Evolutionary conservation across 2,888 invertebrate species (phyloP), one percentile per base, ranked within the genome.

Genomic region (Tenodera sinensis): DNA sequence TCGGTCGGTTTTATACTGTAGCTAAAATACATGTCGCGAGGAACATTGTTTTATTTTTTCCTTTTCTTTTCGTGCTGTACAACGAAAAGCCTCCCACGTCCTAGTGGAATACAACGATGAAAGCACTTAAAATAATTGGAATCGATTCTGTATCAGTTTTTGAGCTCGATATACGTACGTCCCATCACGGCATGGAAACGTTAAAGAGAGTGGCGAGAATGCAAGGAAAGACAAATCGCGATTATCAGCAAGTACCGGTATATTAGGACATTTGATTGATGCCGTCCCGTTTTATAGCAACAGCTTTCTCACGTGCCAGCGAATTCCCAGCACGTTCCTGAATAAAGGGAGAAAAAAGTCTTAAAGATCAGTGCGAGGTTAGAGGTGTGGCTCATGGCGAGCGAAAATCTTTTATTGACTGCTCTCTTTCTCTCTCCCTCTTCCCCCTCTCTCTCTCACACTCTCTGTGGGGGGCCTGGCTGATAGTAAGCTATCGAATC

Each of bases 41-140:
- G 54, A 71, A 71, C 54, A 25, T 71, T 71, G 54, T 71, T 71
- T 71, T 71, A 20, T 71, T 71, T 71, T 71, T 71, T 71, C 25
- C 6, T 20, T 20, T 71, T 71, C 25, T 15, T 71, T 71, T 71
- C 20, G 15, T 71, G 54, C 54, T 71, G 54, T 71, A 71, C 54
- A 71, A 20, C 54, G 54, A 20, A 71, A 71, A 71, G 54, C 54
- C 25, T 71, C 54, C 54, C 54, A 71, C 15, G 20, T 71, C 54
- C 54, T 71, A 25, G 54, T 25, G 54, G 54, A 20, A 71, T 71
- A 71, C 25, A 85, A 54, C 42, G 47, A 85, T 14, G 27, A 47
- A n/a, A 85, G 85, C 85, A 85, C 85, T 85, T 85, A 42, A 85
- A 85, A 85, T 85, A 85, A 85, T 84, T 85, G 85, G 54, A 85